Percentiles rank a stretch among this genome's conserved stretches.
Evolutionary conservation across 2,888 invertebrate species (phyloP).

Genomic region (Drosophila emarginata): DNA sequence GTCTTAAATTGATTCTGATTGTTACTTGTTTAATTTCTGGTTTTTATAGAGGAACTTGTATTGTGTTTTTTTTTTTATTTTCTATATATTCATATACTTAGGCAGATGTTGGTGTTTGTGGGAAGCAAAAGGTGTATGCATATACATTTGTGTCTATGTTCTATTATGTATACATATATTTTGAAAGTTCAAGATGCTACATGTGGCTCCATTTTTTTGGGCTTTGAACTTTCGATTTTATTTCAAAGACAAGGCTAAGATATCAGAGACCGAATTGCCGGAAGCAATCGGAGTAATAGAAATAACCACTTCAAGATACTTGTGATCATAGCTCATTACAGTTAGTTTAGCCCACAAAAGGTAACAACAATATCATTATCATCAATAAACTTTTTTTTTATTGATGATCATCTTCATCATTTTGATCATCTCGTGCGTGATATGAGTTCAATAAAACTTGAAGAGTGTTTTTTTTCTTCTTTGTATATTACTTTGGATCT

Average conservation of each 20-base stretch:
- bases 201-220: constrained; percentile 25
- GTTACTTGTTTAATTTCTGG: constrained; percentile 71
- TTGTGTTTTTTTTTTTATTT: constrained; percentile 8
- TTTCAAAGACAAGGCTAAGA: constrained; percentile 33
- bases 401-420: not conserved
- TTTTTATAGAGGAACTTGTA: constrained; percentile 73
- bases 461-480: constrained; percentile 32
- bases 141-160: constrained; percentile 46
- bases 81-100: constrained; percentile 21
- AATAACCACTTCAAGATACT: constrained; percentile 2
- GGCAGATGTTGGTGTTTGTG: constrained; percentile 54
- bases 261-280: constrained; percentile 21
- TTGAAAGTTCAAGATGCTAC: constrained; percentile 57
- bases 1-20: constrained; percentile 65
- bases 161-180: constrained; percentile 20
- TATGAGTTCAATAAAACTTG: constrained; percentile 66
- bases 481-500: constrained; percentile 10
- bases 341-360: constrained; percentile 19
- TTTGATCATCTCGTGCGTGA: constrained; percentile 34
- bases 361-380: constrained; percentile 1
- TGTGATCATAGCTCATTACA: constrained; percentile 31
- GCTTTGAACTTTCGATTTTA: constrained; percentile 54
- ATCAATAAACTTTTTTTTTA: not conserved
- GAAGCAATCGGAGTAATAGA: constrained; percentile 15
- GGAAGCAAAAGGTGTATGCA: not conserved